These are phyloP conservation scores for Eriosoma lanigerum DNA, from an alignment of 1,140 invertebrate species.

Conservation along the genomic window DNA sequence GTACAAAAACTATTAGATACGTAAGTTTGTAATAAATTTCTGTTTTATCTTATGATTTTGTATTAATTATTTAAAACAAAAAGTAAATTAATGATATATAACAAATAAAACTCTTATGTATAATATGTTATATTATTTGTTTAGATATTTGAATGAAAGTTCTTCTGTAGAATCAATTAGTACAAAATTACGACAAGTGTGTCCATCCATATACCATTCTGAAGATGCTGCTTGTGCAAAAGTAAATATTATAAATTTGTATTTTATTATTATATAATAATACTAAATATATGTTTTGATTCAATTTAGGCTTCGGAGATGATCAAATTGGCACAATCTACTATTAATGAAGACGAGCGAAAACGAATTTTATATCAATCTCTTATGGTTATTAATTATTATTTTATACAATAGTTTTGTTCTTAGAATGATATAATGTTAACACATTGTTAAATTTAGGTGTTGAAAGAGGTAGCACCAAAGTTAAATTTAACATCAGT, in stretches of 20 bases:
- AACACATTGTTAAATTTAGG: conserved; percentile 59
- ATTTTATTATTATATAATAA: conserved; percentile 2
- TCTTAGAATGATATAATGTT: not conserved
- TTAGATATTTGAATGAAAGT: conserved; percentile 88
- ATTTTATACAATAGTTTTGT: not conserved
- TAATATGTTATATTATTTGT: conserved; percentile 53
- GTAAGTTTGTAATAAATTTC: conserved; percentile 17
- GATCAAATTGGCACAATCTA: conserved; percentile 74
- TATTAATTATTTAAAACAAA: not conserved
- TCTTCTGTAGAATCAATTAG: conserved; percentile 91
- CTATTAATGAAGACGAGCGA: conserved; percentile 69
- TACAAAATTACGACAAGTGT: conserved; percentile 81
- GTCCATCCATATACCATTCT: conserved; percentile 88
- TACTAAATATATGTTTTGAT: not conserved
- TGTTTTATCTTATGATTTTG: not conserved
- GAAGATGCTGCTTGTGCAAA: conserved; percentile 95
- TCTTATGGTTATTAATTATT: conserved; percentile 21
- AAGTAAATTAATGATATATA: not conserved
- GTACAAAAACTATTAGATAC: conserved; percentile 50
- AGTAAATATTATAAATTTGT: conserved; percentile 60
- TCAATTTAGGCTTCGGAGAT: conserved; percentile 78
- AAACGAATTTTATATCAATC: conserved; percentile 48
- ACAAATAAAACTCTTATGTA: not conserved
- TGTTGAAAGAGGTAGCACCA: conserved; percentile 82
- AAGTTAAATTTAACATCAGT: conserved; percentile 76